A percentile compares a stretch with the other conserved stretches of the same genome.
Evolutionary conservation across 2,113 vertebrate genomes (phyloP).

Genomic region (Uria lomvia): DNA sequence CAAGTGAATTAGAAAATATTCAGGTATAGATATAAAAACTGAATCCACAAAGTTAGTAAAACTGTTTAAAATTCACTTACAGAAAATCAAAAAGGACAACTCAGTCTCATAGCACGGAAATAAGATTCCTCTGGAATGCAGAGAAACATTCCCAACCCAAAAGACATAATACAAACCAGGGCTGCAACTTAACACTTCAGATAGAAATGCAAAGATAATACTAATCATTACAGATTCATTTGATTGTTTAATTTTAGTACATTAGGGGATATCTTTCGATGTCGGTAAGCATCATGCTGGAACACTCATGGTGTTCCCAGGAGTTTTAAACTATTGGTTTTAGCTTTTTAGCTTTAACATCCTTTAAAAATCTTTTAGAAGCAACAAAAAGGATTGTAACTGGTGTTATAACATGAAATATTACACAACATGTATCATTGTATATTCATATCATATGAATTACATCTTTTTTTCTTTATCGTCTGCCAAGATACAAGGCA

Average conservation of each 20-base stretch:
- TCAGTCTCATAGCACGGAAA: background rate
- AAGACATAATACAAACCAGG: background rate
- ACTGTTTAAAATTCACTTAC: background rate
- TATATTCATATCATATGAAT: background rate
- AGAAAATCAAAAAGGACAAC: background rate
- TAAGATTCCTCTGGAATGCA: background rate
- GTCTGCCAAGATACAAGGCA: background rate
- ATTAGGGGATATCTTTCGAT: background rate
- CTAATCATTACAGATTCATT: background rate
- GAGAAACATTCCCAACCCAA: background rate
- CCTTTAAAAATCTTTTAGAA: background rate
- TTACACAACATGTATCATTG: background rate
- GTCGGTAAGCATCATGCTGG: background rate
- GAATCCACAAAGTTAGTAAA: background rate
- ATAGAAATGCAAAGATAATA: background rate
- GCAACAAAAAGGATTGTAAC: background rate
- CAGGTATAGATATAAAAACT: background rate
- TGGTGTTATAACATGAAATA: background rate
- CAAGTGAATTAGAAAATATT: background rate
- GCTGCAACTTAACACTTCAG: background rate
- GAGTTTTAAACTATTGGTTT: background rate
- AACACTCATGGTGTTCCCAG: background rate
- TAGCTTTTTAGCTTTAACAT: background rate
- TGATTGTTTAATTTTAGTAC: background rate
- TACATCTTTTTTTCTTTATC: background rate